These are phyloP conservation scores for Teleopsis dalmanni DNA, from an alignment of 1,140 invertebrate species.

Conservation along the genomic window DNA sequence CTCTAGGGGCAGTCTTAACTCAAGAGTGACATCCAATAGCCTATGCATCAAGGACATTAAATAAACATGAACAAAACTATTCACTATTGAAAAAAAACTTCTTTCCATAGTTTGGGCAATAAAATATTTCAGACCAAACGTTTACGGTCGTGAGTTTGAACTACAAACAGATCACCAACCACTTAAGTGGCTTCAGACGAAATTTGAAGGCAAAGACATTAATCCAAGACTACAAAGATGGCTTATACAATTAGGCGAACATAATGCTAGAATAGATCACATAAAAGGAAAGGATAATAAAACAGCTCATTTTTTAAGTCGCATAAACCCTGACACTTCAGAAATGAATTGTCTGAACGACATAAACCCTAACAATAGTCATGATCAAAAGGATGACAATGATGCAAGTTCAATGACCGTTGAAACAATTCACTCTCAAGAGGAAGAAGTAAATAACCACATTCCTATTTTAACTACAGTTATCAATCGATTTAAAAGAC, in stretches of 20 bases:
- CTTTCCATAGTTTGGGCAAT: slow-evolving; percentile 43
- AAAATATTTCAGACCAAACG: slow-evolving; percentile 1
- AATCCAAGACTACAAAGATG: slow-evolving; percentile 9
- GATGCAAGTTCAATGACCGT: slow-evolving; percentile 1
- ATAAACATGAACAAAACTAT: slow-evolving; percentile 42
- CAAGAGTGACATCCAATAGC: slow-evolving; percentile 14
- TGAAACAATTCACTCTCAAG: slow-evolving; percentile 2
- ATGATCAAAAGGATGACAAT: not conserved
- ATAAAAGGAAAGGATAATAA: slow-evolving; percentile 8
- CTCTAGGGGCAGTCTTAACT: slow-evolving; percentile 34
- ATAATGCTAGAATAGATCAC: slow-evolving; percentile 7
- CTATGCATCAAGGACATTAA: slow-evolving; percentile 41
- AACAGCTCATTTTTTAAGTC: not conserved
- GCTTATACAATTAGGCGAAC: slow-evolving; percentile 4
- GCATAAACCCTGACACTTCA: not conserved
- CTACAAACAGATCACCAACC: slow-evolving; percentile 28
- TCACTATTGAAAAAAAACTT: slow-evolving; percentile 42
- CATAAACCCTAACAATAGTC: not conserved
- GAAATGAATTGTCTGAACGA: not conserved
- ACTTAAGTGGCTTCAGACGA: slow-evolving; percentile 2
- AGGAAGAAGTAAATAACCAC: not conserved
- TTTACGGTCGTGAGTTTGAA: slow-evolving; percentile 8
- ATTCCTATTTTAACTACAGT: not conserved
- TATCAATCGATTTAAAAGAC: not conserved
- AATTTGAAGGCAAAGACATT: slow-evolving; percentile 8